Conservation (phyloP, 2,113 vertebrate genomes). For the Melanerpes formicivorus region DNA sequence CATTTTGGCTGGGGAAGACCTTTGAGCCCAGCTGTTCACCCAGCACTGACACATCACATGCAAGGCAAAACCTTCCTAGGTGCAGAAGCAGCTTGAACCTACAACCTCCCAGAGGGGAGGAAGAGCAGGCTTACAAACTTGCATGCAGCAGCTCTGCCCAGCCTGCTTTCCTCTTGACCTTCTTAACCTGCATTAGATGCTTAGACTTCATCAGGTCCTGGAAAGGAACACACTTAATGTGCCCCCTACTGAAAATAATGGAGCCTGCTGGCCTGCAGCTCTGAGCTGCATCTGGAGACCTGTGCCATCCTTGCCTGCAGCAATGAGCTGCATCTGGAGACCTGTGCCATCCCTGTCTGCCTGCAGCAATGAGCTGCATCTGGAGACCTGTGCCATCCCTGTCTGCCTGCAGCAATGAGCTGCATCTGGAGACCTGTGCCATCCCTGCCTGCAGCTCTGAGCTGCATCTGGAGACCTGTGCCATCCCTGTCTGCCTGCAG, state of each 20-base stretch:
- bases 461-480: no score
- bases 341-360: not conserved
- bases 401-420: not conserved
- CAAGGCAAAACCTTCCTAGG: not conserved
- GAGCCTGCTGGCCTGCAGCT: not conserved
- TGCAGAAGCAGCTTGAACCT: rapidly evolving
- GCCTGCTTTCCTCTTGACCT: slow-evolving; percentile 39
- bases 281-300: not conserved
- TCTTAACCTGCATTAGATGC: not conserved
- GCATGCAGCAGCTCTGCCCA: not conserved
- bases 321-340: not conserved
- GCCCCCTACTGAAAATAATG: not conserved
- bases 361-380: not conserved
- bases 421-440: no score
- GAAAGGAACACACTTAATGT: not conserved
- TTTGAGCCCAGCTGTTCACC: no score
- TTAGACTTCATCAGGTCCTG: not conserved
- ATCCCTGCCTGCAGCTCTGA: not conserved
- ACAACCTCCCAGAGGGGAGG: not conserved
- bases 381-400: no score
- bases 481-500: not conserved
- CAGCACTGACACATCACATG: not conserved
- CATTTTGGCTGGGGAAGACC: no score
- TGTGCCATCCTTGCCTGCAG: not conserved
- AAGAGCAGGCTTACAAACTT: slow-evolving; percentile 3